Percentiles rank a stretch among this genome's conserved stretches.
Evolutionary conservation across 2,888 invertebrate species (phyloP).

Genomic region (Metacarcinus magister): DNA sequence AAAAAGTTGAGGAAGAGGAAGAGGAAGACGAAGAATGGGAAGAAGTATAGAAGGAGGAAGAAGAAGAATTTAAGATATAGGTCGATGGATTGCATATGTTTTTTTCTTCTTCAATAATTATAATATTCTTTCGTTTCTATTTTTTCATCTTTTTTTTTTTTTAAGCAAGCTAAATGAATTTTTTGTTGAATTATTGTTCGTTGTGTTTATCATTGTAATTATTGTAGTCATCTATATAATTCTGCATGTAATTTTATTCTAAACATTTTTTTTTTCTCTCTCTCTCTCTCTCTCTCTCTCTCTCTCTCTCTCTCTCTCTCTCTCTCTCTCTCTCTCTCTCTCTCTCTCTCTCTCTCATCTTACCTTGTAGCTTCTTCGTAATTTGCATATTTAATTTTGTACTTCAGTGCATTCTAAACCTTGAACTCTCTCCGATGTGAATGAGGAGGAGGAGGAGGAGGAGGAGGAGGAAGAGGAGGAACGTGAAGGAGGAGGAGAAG

Average conservation of each 20-base stretch:
- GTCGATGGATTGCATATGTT: background rate
- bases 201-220: background rate
- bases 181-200: background rate
- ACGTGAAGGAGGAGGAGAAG: background rate
- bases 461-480: background rate
- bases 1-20: background rate
- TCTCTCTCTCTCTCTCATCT: background rate
- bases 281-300: conserved; percentile 39
- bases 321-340: background rate
- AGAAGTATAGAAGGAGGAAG: background rate
- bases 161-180: background rate
- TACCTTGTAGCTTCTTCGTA: background rate
- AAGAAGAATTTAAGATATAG: background rate
- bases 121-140: background rate
- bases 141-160: background rate
- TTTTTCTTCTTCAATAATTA: background rate
- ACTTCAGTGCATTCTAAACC: conserved; percentile 11
- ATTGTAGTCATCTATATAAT: too few species aligned
- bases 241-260: background rate
- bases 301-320: conserved; percentile 28
- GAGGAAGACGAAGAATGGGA: background rate
- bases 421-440: background rate
- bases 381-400: conserved; percentile 41
- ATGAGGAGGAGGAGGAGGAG: background rate
- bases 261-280: background rate